These are phyloP conservation scores for Amiota communis DNA, from an alignment of 2,888 invertebrate genomes.

Conservation along the genomic window DNA sequence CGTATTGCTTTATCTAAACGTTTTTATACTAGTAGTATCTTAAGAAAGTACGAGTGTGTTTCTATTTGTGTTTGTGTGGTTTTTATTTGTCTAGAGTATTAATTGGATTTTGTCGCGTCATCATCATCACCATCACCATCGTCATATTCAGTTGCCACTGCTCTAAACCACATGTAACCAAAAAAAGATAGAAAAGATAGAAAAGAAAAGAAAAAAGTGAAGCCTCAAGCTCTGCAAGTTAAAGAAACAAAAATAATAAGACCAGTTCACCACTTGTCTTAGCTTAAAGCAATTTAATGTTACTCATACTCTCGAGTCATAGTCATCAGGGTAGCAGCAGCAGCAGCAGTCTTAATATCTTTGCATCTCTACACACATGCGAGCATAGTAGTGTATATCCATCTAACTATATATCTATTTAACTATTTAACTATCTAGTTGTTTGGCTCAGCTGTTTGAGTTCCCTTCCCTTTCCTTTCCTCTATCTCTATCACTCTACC, in stretches of 20 bases:
- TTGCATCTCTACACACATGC: not conserved
- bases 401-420: too few relatives aligned
- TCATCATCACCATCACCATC: conserved; percentile 42
- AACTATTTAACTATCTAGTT: conserved; percentile 17
- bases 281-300: conserved; percentile 5
- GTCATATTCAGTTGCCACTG: not conserved
- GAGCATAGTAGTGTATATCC: not conserved
- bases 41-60: too few relatives aligned
- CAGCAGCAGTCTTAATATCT: not conserved
- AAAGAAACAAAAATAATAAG: too few relatives aligned
- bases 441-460: conserved; percentile 27
- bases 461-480: not conserved
- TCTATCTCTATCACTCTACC: not conserved
- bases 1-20: conserved; percentile 62
- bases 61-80: too few relatives aligned
- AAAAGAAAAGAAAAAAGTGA: not conserved
- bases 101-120: conserved; percentile 67
- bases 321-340: not conserved
- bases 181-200: not conserved
- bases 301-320: not conserved
- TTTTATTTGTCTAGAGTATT: conserved; percentile 65
- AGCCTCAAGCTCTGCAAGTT: not conserved
- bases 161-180: not conserved
- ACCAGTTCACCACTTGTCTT: not conserved
- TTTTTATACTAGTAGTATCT: conserved; percentile 43